Evolutionary conservation across 2,888 invertebrate genomes (phyloP).

Genomic region (Cloeon dipterum): DNA sequence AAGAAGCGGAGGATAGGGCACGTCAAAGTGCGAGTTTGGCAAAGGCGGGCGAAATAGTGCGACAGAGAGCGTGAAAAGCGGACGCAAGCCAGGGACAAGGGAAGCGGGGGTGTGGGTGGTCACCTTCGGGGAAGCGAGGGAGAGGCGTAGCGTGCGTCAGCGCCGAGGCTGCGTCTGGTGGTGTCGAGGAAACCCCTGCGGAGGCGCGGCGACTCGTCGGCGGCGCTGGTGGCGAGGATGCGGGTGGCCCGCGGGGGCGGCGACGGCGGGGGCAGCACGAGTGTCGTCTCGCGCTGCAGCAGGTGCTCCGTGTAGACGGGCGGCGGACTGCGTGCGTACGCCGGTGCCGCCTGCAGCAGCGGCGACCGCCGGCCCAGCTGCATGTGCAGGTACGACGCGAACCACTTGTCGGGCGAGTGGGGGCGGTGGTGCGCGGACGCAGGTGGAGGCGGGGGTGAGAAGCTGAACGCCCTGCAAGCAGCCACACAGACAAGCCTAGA

Average conservation of each 20-base stretch:
- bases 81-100: neutral
- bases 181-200: conserved; percentile 32
- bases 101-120: neutral
- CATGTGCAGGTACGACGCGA: conserved; percentile 62
- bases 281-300: neutral
- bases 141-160: neutral
- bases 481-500: neutral
- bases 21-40: too few species aligned
- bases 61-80: neutral
- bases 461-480: conserved; percentile 3
- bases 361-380: conserved; percentile 25
- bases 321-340: conserved; percentile 9
- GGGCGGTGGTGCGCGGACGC: neutral
- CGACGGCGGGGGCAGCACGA: conserved; percentile 28
- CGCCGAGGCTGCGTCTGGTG: conserved; percentile 8
- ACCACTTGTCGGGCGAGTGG: conserved; percentile 37
- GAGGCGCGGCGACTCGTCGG: conserved; percentile 21
- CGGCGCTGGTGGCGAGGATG: conserved; percentile 12
- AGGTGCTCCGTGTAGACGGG: conserved; percentile 19
- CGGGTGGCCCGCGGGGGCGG: conserved; percentile 27
- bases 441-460: conserved; percentile 5
- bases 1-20: too few species aligned
- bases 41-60: too few species aligned
- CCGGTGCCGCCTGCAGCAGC: conserved; percentile 9
- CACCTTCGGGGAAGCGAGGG: conserved; percentile 20